A percentile compares a stretch with the other conserved stretches of the same genome.
Conservation (phyloP, 2,888 invertebrate genomes). For the Harmothoe impar region DNA sequence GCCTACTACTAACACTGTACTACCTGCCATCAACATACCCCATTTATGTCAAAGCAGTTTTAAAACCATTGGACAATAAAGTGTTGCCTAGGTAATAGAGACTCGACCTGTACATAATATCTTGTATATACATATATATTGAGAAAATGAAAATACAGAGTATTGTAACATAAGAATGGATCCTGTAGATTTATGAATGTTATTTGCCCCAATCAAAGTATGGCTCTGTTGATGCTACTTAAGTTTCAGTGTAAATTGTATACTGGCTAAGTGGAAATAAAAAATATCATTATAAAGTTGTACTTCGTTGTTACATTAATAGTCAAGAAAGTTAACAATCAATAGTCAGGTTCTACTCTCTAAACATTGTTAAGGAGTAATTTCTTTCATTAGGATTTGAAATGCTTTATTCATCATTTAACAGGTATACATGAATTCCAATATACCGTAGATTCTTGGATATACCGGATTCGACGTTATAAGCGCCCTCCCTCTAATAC, state of each 20-base stretch:
- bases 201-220: not conserved
- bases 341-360: no score
- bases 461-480: no score
- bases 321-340: no score
- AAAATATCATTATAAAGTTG: not conserved
- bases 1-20: not conserved
- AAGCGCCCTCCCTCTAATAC: no score
- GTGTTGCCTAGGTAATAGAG: not conserved
- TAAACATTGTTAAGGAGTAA: no score
- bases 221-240: not conserved
- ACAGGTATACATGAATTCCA: no score
- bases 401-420: no score
- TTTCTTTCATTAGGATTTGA: no score
- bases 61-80: not conserved
- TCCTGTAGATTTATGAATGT: conserved; percentile 1
- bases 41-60: not conserved
- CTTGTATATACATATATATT: conserved; percentile 1
- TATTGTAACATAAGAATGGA: conserved; percentile 35
- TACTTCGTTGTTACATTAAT: not conserved
- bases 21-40: not conserved
- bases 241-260: conserved; percentile 27
- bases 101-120: conserved; percentile 18
- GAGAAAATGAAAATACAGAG: conserved; percentile 18
- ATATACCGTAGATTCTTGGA: no score
- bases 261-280: conserved; percentile 46